Percentiles rank a stretch among this genome's conserved stretches.
These are phyloP conservation scores for Chrysodeixis includens DNA, from an alignment of 2,888 invertebrate species.

Conservation along the genomic window DNA sequence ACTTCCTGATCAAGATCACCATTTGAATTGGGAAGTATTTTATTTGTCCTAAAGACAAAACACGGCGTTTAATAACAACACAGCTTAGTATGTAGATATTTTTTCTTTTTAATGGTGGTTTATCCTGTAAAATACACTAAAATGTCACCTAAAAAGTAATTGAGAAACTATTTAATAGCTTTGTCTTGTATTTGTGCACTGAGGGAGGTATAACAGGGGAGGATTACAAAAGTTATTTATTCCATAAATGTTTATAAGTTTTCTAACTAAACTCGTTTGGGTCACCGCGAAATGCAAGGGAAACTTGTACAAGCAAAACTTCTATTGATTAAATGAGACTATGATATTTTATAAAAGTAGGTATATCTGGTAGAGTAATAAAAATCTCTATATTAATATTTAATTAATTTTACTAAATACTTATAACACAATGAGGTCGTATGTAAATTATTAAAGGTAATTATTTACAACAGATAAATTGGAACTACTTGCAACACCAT, in stretches of 20 bases:
- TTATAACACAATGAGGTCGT: too few species aligned
- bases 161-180: not conserved
- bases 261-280: conserved; percentile 40
- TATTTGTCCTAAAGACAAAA: too few species aligned
- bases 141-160: not conserved
- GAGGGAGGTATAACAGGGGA: conserved; percentile 13
- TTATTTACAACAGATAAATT: not conserved
- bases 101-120: too few species aligned
- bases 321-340: conserved; percentile 42
- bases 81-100: too few species aligned
- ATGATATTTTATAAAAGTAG: conserved; percentile 22
- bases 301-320: conserved; percentile 43
- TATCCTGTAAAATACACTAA: not conserved
- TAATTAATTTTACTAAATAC: too few species aligned
- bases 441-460: too few species aligned
- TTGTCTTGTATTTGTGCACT: conserved; percentile 3
- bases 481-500: not conserved
- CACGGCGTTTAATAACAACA: not conserved
- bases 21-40: too few species aligned
- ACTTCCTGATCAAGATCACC: too few species aligned
- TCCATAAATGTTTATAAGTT: conserved; percentile 47
- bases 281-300: conserved; percentile 23
- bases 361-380: too few species aligned
- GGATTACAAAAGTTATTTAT: conserved; percentile 20
- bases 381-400: too few species aligned